Base-by-base conservation (phyloP, 2,113 vertebrate genomes). In the Lophius piscatorius region DNA sequence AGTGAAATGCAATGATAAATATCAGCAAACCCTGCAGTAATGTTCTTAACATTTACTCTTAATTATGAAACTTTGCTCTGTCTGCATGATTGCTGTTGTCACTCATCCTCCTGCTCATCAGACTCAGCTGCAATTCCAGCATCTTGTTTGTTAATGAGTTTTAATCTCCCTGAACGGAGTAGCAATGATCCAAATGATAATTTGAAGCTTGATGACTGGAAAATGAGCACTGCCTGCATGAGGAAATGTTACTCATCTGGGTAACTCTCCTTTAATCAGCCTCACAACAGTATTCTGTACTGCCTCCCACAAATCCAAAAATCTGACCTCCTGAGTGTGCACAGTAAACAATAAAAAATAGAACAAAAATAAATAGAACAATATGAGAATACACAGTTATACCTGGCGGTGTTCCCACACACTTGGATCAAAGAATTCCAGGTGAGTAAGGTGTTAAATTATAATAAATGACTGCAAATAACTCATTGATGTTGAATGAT, bases 51-150 rank as follows among this genome's bases (percentile, higher is more conserved):
- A 40, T 2, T 6, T 16, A 8, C 36, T 39, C 16, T n/a, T 39
- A 3, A 16, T 39, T 16, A 8, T 2, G 6, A 9, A 18, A 9
- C 9, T 17, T 9, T 6, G 12, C 10, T 60, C 58, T 31, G 38
- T 68, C 9, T 24, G 14, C 5, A 40, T 39, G 23, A n/a, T 62
- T 22, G 9, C 38, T 51, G 24, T 23, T 29, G 2, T 36, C 35
- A 14, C 26, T 58, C 33, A 66, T 4, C 45, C 31, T 45, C 7
- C 33, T 38, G 41, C 29, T 21, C 33, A 21, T 45, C 8, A 4
- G 35, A 29, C 26, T 65, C 29, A n/a, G 61, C 24, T 52, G 63
- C 65, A 76, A 41, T 75, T 71, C 64, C 22, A 54, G 34, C 35
- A 51, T 52, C 21, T 68, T 55, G 60, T 48, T 67, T 0, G 1